phyloP scores from a whole-genome alignment of 2,797 vertebrate species.

The Brachyalestes nurse region DNA sequence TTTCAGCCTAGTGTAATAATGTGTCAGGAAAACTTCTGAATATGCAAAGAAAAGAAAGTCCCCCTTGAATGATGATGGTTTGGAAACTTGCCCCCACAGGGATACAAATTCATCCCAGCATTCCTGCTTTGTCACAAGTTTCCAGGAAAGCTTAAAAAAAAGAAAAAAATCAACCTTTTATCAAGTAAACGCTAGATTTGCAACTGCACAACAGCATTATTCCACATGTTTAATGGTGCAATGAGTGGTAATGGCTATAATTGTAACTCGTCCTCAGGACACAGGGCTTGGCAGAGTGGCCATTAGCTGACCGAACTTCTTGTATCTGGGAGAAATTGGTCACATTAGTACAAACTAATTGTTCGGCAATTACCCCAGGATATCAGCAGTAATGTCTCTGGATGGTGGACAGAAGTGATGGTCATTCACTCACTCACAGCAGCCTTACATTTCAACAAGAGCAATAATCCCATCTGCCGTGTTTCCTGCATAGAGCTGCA shows the following conservation, averaged over 20 bases:
- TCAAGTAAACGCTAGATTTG: background rate
- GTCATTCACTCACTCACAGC: too few species aligned
- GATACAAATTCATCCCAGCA: background rate
- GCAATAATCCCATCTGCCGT: background rate
- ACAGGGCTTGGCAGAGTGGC: background rate
- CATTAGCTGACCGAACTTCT: conserved; percentile 32
- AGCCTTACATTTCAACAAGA: background rate
- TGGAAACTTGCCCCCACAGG: background rate
- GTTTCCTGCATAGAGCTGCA: background rate
- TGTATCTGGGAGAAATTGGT: conserved; percentile 23
- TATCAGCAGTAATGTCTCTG: conserved; percentile 36
- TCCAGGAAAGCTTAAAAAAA: background rate
- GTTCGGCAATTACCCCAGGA: conserved; percentile 58
- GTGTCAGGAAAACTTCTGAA: background rate
- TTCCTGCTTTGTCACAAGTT: background rate
- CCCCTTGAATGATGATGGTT: background rate
- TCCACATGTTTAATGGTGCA: conserved; percentile 13
- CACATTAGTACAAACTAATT: conserved; percentile 56
- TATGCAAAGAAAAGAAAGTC: background rate
- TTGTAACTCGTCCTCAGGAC: conserved; percentile 27
- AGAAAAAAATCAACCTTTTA: background rate
- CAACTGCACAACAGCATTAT: background rate
- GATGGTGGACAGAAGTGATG: conserved; percentile 14
- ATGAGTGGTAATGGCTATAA: conserved; percentile 17
- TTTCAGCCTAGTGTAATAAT: background rate